These are phyloP conservation scores for Scaeva pyrastri DNA, from an alignment of 2,888 invertebrate species.

Conservation along the genomic window DNA sequence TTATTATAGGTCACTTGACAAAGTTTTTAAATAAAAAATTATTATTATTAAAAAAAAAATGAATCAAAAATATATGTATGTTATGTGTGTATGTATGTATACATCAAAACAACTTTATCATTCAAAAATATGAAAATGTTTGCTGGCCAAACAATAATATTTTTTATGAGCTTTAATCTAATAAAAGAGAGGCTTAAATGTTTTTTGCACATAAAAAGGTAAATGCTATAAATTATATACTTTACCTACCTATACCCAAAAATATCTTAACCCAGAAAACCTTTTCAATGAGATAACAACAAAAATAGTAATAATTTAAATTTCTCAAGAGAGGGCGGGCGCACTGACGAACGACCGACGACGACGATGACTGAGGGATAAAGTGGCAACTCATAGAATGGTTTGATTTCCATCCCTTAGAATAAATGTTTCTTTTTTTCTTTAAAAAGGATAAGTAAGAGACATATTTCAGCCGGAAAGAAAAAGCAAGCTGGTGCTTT, in stretches of 20 bases:
- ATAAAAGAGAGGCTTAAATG: slow-evolving; percentile 40
- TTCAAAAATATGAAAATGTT: slow-evolving; percentile 15
- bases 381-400: slow-evolving; percentile 23
- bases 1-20: too few species aligned
- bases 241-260: not conserved
- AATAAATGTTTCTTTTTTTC: too few species aligned
- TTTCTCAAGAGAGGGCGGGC: slow-evolving; percentile 35
- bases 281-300: slow-evolving; percentile 47
- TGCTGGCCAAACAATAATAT: slow-evolving; percentile 32
- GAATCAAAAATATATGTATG: too few species aligned
- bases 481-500: not conserved
- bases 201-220: slow-evolving; percentile 22
- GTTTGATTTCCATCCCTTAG: slow-evolving; percentile 1
- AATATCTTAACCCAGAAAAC: slow-evolving; percentile 27
- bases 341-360: too few species aligned
- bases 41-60: too few species aligned
- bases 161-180: slow-evolving; percentile 45
- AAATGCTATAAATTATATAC: slow-evolving; percentile 29
- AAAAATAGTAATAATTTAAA: slow-evolving; percentile 56
- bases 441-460: slow-evolving; percentile 29
- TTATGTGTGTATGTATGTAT: too few species aligned
- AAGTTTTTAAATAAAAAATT: too few species aligned
- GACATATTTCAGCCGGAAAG: slow-evolving; percentile 28
- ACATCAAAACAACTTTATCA: not conserved
- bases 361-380: too few species aligned